Base-by-base conservation (phyloP, 1,140 invertebrate species). In the Lithobius niger region DNA sequence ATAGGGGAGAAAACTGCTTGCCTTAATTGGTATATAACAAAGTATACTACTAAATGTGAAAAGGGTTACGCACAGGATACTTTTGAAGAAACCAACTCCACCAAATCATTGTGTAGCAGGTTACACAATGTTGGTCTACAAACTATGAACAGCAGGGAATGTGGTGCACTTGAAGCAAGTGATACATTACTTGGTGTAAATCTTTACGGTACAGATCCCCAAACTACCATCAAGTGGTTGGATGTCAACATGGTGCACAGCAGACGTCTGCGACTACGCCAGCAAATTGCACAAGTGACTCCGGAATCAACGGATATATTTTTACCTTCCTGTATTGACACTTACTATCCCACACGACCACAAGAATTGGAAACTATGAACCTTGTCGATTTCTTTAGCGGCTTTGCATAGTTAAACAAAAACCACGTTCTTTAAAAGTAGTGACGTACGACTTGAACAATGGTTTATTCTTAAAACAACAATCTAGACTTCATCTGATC, bases 151-250 rank as follows among this genome's bases (percentile, higher is more conserved):
- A 60, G 66, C n/a, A n/a, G n/a, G n/a, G n/a, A n/a, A n/a, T n/a
- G n/a, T n/a, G n/a, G n/a, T n/a, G n/a, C n/a, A n/a, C n/a, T n/a
- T n/a, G n/a, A n/a, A n/a, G n/a, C n/a, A n/a, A n/a, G n/a, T n/a
- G n/a, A n/a, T n/a, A n/a, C 57, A 60, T 66, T 64, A 50, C 53
- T 65, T 24, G 52, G 69, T 25, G n/a, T n/a, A n/a, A n/a, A n/a
- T n/a, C n/a, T n/a, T n/a, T 58, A 64, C 55, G 64, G 62, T 4
- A 69, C 67, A 19, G 67, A 69, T 63, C 48, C 59, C 0, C 36
- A 62, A 19, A 71, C 67, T 15, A 66, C 62, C 26, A 66, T 69
- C 24, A 54, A 55, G 58, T 71, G 66, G 66, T 47, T 69, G 44
- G 64, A 69, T 58, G 61, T 66, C 16, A 67, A 63, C 52, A 51